phyloP scores from a whole-genome alignment of 2,113 vertebrate genomes.

The Crotalus viridis region DNA sequence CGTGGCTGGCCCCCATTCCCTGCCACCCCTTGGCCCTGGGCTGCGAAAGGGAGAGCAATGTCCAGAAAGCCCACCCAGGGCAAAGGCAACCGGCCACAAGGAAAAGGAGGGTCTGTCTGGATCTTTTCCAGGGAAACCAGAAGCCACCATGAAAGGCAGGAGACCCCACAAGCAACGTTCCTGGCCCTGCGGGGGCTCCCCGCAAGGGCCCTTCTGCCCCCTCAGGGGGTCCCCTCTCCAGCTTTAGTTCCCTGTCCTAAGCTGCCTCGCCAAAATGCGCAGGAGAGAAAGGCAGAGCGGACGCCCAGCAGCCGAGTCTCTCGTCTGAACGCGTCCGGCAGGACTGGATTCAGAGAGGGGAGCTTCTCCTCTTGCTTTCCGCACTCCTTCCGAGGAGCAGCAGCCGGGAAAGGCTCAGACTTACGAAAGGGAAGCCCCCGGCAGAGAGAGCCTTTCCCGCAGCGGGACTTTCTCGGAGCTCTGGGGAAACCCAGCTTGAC shows the following conservation, averaged over 20 bases:
- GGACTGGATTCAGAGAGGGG: not conserved
- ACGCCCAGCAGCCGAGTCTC: not conserved
- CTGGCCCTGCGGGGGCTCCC: not conserved
- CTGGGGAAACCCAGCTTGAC: not conserved
- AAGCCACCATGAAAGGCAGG: not conserved
- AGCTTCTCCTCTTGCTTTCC: not conserved
- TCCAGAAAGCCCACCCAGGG: not conserved
- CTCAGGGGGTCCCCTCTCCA: not conserved
- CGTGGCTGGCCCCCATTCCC: not conserved
- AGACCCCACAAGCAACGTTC: not conserved
- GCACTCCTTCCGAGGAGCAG: not conserved
- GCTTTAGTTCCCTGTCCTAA: too few species aligned
- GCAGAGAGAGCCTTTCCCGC: not conserved
- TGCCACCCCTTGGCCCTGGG: not conserved
- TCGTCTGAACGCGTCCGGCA: too few species aligned
- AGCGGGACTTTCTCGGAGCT: not conserved
- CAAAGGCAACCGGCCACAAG: not conserved
- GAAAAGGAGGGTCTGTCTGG: not conserved
- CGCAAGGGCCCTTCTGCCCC: not conserved
- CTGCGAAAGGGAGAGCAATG: not conserved
- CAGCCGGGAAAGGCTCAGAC: not conserved
- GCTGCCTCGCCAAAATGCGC: not conserved
- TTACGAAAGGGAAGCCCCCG: not conserved
- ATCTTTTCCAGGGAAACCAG: not conserved
- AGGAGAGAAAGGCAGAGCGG: not conserved